These are phyloP conservation scores for Hirtodrosophila trivittata DNA, from an alignment of 2,888 invertebrate genomes.

Conservation along the genomic window DNA sequence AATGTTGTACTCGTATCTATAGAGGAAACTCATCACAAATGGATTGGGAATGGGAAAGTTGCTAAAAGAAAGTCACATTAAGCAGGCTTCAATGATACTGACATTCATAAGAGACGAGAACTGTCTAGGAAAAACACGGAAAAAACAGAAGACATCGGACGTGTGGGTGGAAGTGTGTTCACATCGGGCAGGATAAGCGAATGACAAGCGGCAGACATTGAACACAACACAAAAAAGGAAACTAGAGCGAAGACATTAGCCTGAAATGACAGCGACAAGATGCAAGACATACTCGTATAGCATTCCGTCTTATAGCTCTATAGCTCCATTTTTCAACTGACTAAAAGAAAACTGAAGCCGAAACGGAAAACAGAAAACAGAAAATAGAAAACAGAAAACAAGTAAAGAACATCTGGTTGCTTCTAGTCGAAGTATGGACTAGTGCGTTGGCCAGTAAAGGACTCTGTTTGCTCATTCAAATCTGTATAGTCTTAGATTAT, in stretches of 20 bases:
- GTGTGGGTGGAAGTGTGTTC: slow-evolving; percentile 13
- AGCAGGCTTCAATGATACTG: slow-evolving; percentile 59
- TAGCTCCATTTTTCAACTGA: slow-evolving; percentile 49
- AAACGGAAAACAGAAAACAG: slow-evolving; percentile 20
- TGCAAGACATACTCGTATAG: slow-evolving; percentile 70
- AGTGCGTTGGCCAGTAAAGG: background rate
- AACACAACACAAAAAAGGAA: slow-evolving; percentile 73
- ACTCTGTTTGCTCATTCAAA: slow-evolving; percentile 29
- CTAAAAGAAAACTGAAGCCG: slow-evolving; percentile 16
- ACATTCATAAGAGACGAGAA: slow-evolving; percentile 44
- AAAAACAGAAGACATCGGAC: slow-evolving; percentile 12
- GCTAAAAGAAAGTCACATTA: slow-evolving; percentile 51
- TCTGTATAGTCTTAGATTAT: slow-evolving; percentile 21
- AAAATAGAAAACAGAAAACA: slow-evolving; percentile 27
- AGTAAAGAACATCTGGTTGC: no score
- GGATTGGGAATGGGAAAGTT: slow-evolving; percentile 19
- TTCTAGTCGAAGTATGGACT: no score
- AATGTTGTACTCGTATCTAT: background rate
- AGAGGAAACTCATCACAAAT: slow-evolving; percentile 21
- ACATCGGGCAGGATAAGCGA: slow-evolving; percentile 17
- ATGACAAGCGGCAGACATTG: slow-evolving; percentile 69
- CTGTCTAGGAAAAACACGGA: slow-evolving; percentile 31
- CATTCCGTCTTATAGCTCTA: slow-evolving; percentile 57
- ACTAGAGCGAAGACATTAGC: slow-evolving; percentile 77
- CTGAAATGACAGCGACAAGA: slow-evolving; percentile 75